Evolutionary conservation across 2,888 invertebrate species (phyloP), one percentile per base, ranked within the genome.

Genomic region (Eilema sororculum): DNA sequence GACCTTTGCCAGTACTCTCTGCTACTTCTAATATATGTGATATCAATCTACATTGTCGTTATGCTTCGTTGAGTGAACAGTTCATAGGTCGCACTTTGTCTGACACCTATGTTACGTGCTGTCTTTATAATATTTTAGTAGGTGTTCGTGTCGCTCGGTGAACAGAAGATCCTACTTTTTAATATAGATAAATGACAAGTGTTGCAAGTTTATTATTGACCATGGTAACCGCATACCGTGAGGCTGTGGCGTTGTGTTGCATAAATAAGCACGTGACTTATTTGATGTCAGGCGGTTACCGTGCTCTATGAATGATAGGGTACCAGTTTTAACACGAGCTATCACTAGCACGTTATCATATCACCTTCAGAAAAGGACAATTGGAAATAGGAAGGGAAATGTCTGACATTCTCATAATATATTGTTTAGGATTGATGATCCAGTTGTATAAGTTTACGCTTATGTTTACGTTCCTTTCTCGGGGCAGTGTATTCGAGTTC

Each of bases 1-100:
- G 70, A 79, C 79, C 67, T 73, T 72, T 78, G 22, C 24, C 33
- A 58, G 25, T 63, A 41, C 33, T 63, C 41, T 63, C n/a, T 52
- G 46, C 46, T 52, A 52, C 9, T 46, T 20, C 16, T 46, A 46
- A 46, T 46, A 33, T 25, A 59, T 58, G 30, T 64, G 59, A 64
- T 65, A 60, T 56, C 22, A 13, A 65, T 41, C 46, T 52, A 28
- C 30, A 22, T 69, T 28, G 20, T 33, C 13, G 16, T 30, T 20
- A 20, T n/a, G 56, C 33, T 33, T 65, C 59, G 20, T 52, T 52
- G 52, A 52, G 52, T 25, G 57, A 68, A 52, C 57, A 25, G 65
- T 59, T 46, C 69, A 65, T 33, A 60, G 69, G 52, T 65, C 60
- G 56, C 46, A 20, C 41, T 10, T 12, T 20, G 63, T 68, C 33